A percentile compares a stretch with the other conserved stretches of the same genome.
Conservation (phyloP, 2,888 invertebrate species). For the Lasioglossum zephyrum region DNA sequence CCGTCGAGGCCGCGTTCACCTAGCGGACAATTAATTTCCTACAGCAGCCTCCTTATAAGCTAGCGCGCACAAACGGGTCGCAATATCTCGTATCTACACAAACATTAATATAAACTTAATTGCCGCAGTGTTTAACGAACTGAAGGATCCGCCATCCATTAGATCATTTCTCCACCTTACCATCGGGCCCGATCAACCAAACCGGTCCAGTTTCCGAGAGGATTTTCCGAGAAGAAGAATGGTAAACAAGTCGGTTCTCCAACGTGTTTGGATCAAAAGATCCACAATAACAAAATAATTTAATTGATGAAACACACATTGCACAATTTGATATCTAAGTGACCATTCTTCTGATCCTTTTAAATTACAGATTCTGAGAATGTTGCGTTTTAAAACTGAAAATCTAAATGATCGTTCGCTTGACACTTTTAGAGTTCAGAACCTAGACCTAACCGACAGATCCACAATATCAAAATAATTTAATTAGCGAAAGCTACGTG, state of each 20-base stretch:
- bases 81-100: slow-evolving; percentile 43
- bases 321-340: not conserved
- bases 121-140: slow-evolving; percentile 56
- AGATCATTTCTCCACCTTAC: slow-evolving; percentile 56
- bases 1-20: not conserved
- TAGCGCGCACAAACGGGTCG: slow-evolving; percentile 29
- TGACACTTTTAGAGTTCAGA: not conserved
- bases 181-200: slow-evolving; percentile 46
- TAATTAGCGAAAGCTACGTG: not conserved
- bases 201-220: slow-evolving; percentile 24
- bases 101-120: slow-evolving; percentile 60
- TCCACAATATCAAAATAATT: not conserved
- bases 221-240: not conserved
- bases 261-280: too few relatives aligned
- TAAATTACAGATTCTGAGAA: not conserved
- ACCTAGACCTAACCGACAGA: not conserved
- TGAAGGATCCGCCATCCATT: slow-evolving; percentile 43
- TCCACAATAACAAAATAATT: not conserved
- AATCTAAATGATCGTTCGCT: not conserved
- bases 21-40: slow-evolving; percentile 47
- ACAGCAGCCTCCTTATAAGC: slow-evolving; percentile 19
- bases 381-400: not conserved
- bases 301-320: not conserved
- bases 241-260: not conserved
- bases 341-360: not conserved